Evolutionary conservation across 2,113 vertebrate genomes (phyloP).

Genomic region (Phoenicopterus ruber): DNA sequence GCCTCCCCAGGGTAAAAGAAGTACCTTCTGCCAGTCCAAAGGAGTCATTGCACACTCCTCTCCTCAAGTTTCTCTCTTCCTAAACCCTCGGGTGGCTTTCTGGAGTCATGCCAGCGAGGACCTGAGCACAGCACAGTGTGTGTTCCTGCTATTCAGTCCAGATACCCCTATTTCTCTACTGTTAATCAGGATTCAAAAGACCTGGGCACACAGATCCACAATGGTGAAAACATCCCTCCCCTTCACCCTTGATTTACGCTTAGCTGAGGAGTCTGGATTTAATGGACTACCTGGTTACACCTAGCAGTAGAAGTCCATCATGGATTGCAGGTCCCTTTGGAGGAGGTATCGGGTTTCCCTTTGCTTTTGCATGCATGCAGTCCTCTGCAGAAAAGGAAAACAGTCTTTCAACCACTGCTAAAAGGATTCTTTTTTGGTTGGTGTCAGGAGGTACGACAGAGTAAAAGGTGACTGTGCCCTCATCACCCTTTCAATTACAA

Average conservation of each 20-base stretch:
- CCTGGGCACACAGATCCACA: background rate
- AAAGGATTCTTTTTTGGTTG: background rate
- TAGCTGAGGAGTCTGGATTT: background rate
- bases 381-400: background rate
- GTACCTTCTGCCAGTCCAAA: background rate
- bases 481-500: background rate
- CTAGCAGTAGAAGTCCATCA: background rate
- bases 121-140: background rate
- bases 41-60: background rate
- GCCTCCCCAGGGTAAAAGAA: background rate
- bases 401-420: background rate
- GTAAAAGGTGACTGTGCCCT: background rate
- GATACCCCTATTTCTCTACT: background rate
- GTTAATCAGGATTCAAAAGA: background rate
- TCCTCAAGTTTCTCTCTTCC: background rate
- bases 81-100: background rate
- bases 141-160: background rate
- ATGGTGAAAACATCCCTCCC: fast-evolving
- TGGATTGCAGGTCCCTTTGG: background rate
- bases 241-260: background rate
- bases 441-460: background rate
- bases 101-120: fast-evolving
- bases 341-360: background rate
- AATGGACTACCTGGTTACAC: background rate
- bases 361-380: background rate